Conservation (phyloP, 2,888 invertebrate species). For the Calliphora vomitoria region DNA sequence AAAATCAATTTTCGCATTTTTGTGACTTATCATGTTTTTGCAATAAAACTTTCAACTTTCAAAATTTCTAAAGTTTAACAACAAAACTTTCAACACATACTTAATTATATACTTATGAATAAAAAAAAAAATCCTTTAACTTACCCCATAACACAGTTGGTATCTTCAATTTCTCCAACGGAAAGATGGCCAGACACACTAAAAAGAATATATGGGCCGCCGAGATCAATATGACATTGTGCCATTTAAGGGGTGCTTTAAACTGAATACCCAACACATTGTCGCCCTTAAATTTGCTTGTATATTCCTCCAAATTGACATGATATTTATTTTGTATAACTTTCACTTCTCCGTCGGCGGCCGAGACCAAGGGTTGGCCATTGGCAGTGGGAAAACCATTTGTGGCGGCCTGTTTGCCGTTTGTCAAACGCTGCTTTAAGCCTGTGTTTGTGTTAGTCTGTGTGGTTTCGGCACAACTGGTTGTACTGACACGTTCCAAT, state of each 20-base stretch:
- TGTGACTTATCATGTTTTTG: too few relatives aligned
- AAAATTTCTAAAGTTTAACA: too few relatives aligned
- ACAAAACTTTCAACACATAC: too few relatives aligned
- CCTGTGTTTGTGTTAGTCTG: constrained; percentile 67
- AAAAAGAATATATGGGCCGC: constrained; percentile 85
- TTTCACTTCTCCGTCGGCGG: constrained; percentile 68
- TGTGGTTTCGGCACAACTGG: constrained; percentile 47
- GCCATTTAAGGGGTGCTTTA: constrained; percentile 88
- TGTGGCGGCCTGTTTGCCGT: constrained; percentile 65
- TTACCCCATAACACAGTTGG: constrained; percentile 87
- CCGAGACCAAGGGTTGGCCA: constrained; percentile 66
- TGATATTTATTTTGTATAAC: constrained; percentile 77
- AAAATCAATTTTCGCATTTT: too few relatives aligned
- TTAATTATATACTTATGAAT: too few relatives aligned
- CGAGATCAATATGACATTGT: constrained; percentile 86
- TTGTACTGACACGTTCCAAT: constrained; percentile 81
- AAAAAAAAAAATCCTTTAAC: constrained; percentile 79
- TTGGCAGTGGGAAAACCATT: constrained; percentile 65
- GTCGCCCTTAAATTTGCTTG: constrained; percentile 80
- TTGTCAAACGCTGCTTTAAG: constrained; percentile 66
- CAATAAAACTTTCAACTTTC: too few relatives aligned
- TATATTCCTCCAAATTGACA: constrained; percentile 81
- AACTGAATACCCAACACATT: constrained; percentile 85
- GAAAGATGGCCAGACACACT: constrained; percentile 82
- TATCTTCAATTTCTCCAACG: constrained; percentile 81